Conservation (phyloP, 2,797 vertebrate genomes). For the Menidia menidia region DNA sequence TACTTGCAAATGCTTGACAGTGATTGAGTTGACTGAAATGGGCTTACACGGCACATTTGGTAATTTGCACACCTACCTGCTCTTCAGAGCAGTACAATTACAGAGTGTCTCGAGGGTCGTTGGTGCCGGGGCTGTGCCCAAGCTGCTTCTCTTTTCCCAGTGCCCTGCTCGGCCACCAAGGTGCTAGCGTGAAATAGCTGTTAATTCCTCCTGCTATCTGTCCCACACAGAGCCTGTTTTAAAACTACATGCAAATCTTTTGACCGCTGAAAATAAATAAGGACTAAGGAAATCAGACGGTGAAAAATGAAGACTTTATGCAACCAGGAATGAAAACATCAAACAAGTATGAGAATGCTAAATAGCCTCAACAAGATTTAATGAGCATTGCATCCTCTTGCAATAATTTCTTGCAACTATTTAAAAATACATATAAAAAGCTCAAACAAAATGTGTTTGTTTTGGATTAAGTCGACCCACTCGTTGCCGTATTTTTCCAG, state of each 20-base stretch:
- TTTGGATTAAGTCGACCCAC: not conserved
- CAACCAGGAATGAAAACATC: constrained; percentile 75
- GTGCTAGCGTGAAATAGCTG: constrained; percentile 82
- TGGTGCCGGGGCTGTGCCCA: constrained; percentile 61
- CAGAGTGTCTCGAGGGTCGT: constrained; percentile 75
- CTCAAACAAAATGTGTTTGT: not conserved
- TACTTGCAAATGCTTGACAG: constrained; percentile 78
- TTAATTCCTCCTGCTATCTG: constrained; percentile 86
- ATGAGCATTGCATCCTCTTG: constrained; percentile 75
- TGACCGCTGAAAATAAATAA: constrained; percentile 54
- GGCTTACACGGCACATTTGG: constrained; percentile 85
- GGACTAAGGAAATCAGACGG: constrained; percentile 49
- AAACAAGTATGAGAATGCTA: constrained; percentile 78
- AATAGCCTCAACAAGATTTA: constrained; percentile 76
- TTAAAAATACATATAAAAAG: constrained; percentile 16
- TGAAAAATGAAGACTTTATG: constrained; percentile 38
- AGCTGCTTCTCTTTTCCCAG: constrained; percentile 58
- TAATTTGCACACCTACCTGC: constrained; percentile 87
- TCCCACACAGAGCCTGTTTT: constrained; percentile 81
- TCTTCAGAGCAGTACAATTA: constrained; percentile 86
- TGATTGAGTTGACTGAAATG: constrained; percentile 81
- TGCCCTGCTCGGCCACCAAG: constrained; percentile 71
- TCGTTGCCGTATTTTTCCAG: constrained; percentile 21
- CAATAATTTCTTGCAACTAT: constrained; percentile 50
- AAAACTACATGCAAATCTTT: constrained; percentile 74